These are phyloP conservation scores for Eilema depressum DNA, from an alignment of 2,888 invertebrate genomes.

Conservation along the genomic window DNA sequence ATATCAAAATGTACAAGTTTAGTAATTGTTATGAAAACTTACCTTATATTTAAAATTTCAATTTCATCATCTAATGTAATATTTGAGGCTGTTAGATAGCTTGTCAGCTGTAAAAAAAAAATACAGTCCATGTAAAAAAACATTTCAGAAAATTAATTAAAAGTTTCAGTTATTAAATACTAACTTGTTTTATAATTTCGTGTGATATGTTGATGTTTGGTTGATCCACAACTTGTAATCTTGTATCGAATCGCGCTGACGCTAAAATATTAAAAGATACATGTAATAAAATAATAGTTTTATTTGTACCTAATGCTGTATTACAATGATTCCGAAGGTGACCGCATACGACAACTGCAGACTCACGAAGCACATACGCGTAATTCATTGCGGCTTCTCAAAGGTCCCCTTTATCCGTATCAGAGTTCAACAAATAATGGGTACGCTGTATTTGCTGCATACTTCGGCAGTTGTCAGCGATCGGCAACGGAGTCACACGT, in stretches of 20 bases:
- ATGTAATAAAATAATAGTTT: not conserved
- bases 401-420: no score
- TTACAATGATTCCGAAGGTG: no score
- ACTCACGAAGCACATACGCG: no score
- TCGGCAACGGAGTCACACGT: no score
- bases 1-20: no score
- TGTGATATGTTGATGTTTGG: conserved; percentile 76
- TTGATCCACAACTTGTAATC: conserved; percentile 83
- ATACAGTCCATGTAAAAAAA: not conserved
- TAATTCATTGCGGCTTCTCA: no score
- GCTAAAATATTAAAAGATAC: conserved; percentile 67
- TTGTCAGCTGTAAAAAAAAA: conserved; percentile 87
- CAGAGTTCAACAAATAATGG: no score
- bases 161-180: not conserved
- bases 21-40: conserved; percentile 69
- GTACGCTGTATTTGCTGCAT: no score
- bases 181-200: conserved; percentile 76
- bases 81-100: conserved; percentile 89
- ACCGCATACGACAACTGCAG: no score
- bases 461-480: no score
- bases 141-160: not conserved
- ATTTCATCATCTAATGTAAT: conserved; percentile 88
- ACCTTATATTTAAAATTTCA: conserved; percentile 90
- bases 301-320: not conserved
- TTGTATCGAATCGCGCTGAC: conserved; percentile 88